Evolutionary conservation across 1,140 invertebrate genomes (phyloP), one percentile per base, ranked within the genome.

Genomic region (Forficula auricularia): DNA sequence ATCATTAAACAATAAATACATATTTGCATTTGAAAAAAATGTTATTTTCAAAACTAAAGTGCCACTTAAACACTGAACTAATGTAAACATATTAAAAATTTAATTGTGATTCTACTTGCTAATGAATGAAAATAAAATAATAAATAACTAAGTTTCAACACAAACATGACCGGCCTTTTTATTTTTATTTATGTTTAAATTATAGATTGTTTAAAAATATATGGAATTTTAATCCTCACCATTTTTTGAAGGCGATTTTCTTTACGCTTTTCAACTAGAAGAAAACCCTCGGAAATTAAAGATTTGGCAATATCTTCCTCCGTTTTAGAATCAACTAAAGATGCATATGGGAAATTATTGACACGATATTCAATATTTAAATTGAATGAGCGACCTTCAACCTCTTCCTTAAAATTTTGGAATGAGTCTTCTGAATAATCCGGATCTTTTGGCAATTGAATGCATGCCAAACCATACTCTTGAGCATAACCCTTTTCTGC

Each of bases 391-490:
- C 73, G 73, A 50, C 77, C 72, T 51, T 63, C 66, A 32, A 75
- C 64, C 37, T 80, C 77, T 48, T 77, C 67, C 43, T 69, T 66
- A 40, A 89, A 67, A n/a, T 67, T 70, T 44, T 76, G 71, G 3
- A 87, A 61, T 0, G 86, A 83, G 51, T 81, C 72, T 20, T 75
- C 70, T 46, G 72, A 70, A 53, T 84, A 79, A 44, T 94, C 89
- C 77, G 52, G 77, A 63, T 95, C 89, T 44, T 74, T 68, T 2
- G 90, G 87, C 53, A 91, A 70, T 48, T 70, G 65, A 14, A 91
- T 73, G 54, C 83, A 81, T 4, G 89, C 88, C 31, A 98, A 60
- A 3, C 64, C 62, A 57, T 89, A 95, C 58, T 96, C 86, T 13
- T 72, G 73, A 0, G 91, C 94, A 55, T 79, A 89, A 1, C 83